Evolutionary conservation across 2,113 vertebrate species (phyloP), one percentile per base, ranked within the genome.

Genomic region (Piprites chloris): DNA sequence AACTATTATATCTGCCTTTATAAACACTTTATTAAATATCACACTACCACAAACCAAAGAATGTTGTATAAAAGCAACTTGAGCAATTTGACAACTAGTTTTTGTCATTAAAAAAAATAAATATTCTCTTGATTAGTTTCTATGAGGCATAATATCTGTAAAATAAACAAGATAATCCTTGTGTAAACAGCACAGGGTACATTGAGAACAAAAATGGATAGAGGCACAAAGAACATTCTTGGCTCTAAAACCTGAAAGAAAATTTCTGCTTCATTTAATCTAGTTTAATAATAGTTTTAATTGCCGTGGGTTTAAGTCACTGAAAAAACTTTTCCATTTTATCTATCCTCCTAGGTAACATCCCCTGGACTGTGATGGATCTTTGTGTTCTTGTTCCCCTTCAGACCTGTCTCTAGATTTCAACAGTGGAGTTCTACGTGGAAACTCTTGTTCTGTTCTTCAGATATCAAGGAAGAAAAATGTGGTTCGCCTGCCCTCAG

Each of bases 21-120:
- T 96, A 97, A 97, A 97, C 93, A 96, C 80, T 97, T 98, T 95
- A 96, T 97, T 97, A 97, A 97, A 94, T 94, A 95, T 97, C 68
- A 78, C 85, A 94, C 65, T 97, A 97, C 95, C 96, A 33, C 74
- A 93, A 96, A 92, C 82, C 22, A 22, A 97, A 95, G 97, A 97
- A 96, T 95, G 95, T 83, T 91, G 58, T 93, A 85, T 92, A 95
- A 96, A 97, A 97, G 88, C 68, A 97, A 88, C 81, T 87, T 46
- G 83, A 95, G 91, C 79, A 73, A 82, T 85, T 95, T 26, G 55
- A 93, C 63, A 94, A 78, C 59, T 85, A 85, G 63, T 93, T 97
- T 95, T 97, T 95, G 90, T 97, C 96, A 96, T 93, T 55, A 94
- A 97, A 87, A 58, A 96, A 82, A 94, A 97, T 96, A 97, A 97